Evolutionary conservation across 92 coral and sea anemone genomes (phyloP).

Genomic region (Zoanthus gigantus): DNA sequence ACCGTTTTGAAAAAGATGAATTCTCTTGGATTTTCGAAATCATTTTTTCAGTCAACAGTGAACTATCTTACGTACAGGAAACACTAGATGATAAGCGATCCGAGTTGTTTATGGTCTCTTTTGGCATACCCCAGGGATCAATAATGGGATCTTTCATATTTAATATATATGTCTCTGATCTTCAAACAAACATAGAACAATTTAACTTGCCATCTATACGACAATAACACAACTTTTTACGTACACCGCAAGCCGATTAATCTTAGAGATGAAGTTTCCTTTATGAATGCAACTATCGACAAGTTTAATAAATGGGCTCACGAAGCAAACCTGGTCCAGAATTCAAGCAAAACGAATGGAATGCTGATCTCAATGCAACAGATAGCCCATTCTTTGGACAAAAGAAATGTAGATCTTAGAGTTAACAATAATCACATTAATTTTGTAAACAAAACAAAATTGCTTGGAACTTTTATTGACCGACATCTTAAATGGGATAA

Average conservation of each 20-base stretch:
- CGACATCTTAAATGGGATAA: neutral
- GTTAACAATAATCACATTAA: neutral
- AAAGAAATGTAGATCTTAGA: neutral
- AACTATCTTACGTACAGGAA: no score
- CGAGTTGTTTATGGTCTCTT: neutral
- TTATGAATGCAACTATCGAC: no score
- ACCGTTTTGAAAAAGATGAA: no score
- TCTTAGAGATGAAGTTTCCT: no score
- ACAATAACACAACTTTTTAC: neutral
- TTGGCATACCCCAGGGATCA: conserved; percentile 9
- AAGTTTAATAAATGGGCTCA: no score
- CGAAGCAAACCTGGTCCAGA: no score
- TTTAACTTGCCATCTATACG: neutral
- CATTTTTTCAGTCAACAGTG: no score
- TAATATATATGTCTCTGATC: neutral
- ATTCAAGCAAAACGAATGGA: no score
- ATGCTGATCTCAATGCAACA: no score
- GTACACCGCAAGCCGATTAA: neutral
- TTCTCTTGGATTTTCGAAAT: no score
- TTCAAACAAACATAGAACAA: conserved; percentile 6
- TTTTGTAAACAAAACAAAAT: neutral
- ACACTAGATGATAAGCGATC: neutral
- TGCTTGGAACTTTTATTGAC: neutral
- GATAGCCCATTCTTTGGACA: neutral
- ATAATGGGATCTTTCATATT: neutral